Base-by-base conservation (phyloP, 1,140 invertebrate species). In the Bombus affinis region DNA sequence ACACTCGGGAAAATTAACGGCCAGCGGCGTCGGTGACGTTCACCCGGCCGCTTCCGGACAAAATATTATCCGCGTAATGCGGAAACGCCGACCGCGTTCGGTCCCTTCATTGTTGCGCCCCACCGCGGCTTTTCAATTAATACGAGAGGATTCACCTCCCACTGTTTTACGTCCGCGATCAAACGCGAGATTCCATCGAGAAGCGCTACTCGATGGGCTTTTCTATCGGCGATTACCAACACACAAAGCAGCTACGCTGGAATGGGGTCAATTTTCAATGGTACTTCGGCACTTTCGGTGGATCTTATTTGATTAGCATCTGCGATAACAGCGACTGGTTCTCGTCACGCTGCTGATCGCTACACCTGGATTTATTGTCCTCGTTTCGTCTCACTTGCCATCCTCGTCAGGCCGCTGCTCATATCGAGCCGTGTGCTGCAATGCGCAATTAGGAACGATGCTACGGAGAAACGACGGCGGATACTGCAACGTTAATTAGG, bases 1-100 rank as follows among this genome's bases (percentile, higher is more conserved):
- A 6, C n/a, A 68, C 78, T 53, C 53, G 12, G 62, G 75, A 25
- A 86, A 89, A 83, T 86, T 79, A 89, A 89, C 88, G 88, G 78
- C 59, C 75, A 77, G 79, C 35, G 32, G n/a, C 44, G 62, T 22
- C 85, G 66, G 32, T 42, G 42, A 76, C 37, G 65, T 70, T 83
- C 71, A n/a, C 13, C 37, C 22, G 6, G 53, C 13, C 25, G n/a
- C 28, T 10, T 25, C 70, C 62, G 25, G 72, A 72, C 78, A 74
- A 89, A 90, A 87, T 89, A 59, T 81, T 72, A 80, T 72, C 82
- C 77, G 83, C 68, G 66, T 22, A 25, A 72, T 32, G 32, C 73
- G 81, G 81, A 77, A 75, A 57, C 73, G 10, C 22, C 37, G 39
- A 28, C 62, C 42, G 47, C 68, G 47, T 32, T 62, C n/a, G 22